Evolutionary conservation across 1,140 invertebrate genomes (phyloP).

Genomic region (Cherax destructor): DNA sequence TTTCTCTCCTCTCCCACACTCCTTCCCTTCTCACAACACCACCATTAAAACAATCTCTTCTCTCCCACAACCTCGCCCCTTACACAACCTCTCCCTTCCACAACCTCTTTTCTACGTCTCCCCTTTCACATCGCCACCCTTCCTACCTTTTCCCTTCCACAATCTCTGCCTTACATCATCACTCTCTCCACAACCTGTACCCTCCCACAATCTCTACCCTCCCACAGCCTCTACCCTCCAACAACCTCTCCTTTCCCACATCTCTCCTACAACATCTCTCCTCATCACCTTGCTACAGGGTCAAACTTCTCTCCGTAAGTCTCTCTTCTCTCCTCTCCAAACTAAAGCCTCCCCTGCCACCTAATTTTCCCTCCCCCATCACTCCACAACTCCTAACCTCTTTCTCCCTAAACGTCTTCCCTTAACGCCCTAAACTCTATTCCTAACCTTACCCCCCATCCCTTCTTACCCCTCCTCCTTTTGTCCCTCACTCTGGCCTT

Average conservation of each 20-base stretch:
- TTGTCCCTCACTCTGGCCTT: background rate
- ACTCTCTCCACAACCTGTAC: background rate
- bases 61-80: background rate
- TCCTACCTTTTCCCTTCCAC: no score
- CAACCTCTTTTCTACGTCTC: background rate
- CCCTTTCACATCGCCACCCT: no score
- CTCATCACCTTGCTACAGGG: no score
- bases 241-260: no score
- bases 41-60: background rate
- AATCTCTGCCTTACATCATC: no score
- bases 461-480: background rate
- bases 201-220: background rate
- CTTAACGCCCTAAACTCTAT: background rate
- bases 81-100: background rate
- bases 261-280: no score
- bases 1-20: no score
- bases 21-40: background rate
- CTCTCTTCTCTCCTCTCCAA: background rate
- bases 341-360: no score
- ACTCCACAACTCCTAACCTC: background rate
- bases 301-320: no score
- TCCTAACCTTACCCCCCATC: background rate
- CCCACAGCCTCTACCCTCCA: no score
- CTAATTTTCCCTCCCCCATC: background rate
- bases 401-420: background rate